Evolutionary conservation across 2,888 invertebrate species (phyloP), one percentile per base, ranked within the genome.

Genomic region (Polyommatus iphigenia): DNA sequence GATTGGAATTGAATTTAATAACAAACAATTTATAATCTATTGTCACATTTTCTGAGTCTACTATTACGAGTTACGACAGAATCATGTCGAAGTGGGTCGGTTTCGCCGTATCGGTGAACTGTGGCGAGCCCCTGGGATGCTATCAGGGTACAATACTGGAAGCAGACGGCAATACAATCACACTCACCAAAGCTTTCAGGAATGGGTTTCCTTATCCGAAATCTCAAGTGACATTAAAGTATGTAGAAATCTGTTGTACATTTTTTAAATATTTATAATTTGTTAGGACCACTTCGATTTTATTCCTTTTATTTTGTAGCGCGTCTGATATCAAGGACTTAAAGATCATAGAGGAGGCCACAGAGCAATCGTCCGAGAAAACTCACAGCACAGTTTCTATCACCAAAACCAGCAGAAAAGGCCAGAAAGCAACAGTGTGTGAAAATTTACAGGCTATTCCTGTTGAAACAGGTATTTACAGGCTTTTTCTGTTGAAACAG

Each of bases 41-140:
- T 67, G 15, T 32, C 67, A 67, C 5, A 32, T 24, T 62, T 7
- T 67, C 29, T 67, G 13, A 29, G 29, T 67, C 7, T 36, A 32
- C 5, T 13, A n/a, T 6, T 32, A 6, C 6, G 2, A 8, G n/a
- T 71, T 41, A 32, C 36, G 46, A 72, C 29, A 24, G 76, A 78
- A 85, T 20, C 71, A 95, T 95, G 95, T 93, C 95, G 80, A 92
- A 95, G 83, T 97, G 96, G 95, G 88, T 96, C 81, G 98, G 98
- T 77, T 97, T 96, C 88, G 96, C 97, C 82, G 97, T 98, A 81
- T 97, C 98, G 24, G 96, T 98, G 80, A 96, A 97, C 87, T 98
- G 98, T 89, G 96, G 95, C 41, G 96, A 96, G 79, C 95, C 96
- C 73, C 89, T 97, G 80, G 98, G 98, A 76, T 96, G 96, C 80